These are phyloP conservation scores for Melanaphis sacchari DNA, from an alignment of 1,140 invertebrate species.

Conservation along the genomic window DNA sequence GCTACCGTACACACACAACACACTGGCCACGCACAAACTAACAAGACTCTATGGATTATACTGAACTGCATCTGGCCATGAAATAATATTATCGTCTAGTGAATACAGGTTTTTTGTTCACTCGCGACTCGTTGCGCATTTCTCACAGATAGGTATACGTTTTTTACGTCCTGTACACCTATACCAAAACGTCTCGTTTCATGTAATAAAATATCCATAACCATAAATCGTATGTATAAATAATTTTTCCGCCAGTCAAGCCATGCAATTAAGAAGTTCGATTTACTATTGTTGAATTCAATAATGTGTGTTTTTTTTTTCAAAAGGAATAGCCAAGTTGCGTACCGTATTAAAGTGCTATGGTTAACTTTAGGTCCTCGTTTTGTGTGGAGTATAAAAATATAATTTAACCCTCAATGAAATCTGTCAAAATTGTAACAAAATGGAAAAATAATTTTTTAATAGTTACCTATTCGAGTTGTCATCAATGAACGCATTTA, in stretches of 20 bases:
- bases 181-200: not conserved
- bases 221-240: not conserved
- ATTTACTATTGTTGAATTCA: not conserved
- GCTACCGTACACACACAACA: not conserved
- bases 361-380: too few species aligned
- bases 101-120: not conserved
- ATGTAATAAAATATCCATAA: not conserved
- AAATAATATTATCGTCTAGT: conserved; percentile 9
- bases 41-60: conserved; percentile 7
- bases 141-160: not conserved
- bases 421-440: not conserved
- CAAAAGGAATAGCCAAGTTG: not conserved
- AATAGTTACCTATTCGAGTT: not conserved
- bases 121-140: not conserved
- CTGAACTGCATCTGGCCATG: conserved; percentile 7
- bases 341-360: too few species aligned
- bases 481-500: not conserved
- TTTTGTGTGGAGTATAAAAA: not conserved
- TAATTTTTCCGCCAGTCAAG: not conserved
- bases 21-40: not conserved
- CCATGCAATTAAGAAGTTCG: not conserved
- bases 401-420: not conserved
- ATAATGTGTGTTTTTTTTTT: not conserved
- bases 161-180: not conserved
- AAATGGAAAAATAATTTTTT: not conserved